Evolutionary conservation across 2,797 vertebrate genomes (phyloP).

Genomic region (Myripristis jacobus): DNA sequence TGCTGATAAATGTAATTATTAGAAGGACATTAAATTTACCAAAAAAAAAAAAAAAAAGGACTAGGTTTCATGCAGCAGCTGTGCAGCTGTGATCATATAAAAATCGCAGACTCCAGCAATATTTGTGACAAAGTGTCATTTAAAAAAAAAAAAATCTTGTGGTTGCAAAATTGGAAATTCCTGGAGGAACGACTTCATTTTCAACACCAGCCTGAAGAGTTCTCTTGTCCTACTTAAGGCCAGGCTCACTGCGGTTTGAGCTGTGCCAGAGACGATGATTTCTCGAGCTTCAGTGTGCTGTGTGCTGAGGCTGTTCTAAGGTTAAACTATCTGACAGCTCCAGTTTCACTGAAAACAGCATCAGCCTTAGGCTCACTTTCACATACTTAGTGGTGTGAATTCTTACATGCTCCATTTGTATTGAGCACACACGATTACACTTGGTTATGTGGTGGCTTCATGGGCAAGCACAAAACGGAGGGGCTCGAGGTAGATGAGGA

Average conservation of each 20-base stretch:
- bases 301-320: constrained; percentile 53
- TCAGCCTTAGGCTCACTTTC: constrained; percentile 59
- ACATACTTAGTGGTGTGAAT: constrained; percentile 67
- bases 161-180: constrained; percentile 59
- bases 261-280: constrained; percentile 42
- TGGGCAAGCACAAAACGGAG: constrained; percentile 8
- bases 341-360: constrained; percentile 59
- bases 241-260: constrained; percentile 34
- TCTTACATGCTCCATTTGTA: constrained; percentile 72
- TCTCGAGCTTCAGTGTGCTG: constrained; percentile 50
- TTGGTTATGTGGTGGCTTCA: constrained; percentile 27
- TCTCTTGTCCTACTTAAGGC: constrained; percentile 62
- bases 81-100: constrained; percentile 31
- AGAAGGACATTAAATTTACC: constrained; percentile 1
- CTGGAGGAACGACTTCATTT: constrained; percentile 62
- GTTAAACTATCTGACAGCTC: constrained; percentile 74
- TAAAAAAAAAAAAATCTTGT: constrained; percentile 31
- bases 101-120: constrained; percentile 56
- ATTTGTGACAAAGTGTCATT: constrained; percentile 43
- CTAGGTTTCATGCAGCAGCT: constrained; percentile 2
- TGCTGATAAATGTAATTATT: too few relatives aligned
- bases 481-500: constrained; percentile 9
- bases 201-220: constrained; percentile 49
- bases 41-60: constrained; percentile 5
- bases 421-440: constrained; percentile 70